Evolutionary conservation across 2,797 vertebrate species (phyloP).

Genomic region (Spondyliosoma cantharus): DNA sequence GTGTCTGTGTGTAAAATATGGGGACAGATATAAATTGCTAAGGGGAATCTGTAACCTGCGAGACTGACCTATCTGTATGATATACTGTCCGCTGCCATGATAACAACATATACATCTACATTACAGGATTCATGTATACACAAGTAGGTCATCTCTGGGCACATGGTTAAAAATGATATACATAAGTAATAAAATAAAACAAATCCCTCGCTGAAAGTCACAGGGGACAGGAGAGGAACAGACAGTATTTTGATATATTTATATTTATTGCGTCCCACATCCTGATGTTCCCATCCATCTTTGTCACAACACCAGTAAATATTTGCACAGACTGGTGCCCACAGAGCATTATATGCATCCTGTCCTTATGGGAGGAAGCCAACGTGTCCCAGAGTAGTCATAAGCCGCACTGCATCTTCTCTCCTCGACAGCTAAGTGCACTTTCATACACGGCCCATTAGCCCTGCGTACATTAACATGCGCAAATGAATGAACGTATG

Average conservation of each 20-base stretch:
- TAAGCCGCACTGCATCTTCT: constrained; percentile 44
- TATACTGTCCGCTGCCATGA: constrained; percentile 20
- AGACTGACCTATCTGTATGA: constrained; percentile 23
- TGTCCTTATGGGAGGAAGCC: constrained; percentile 30
- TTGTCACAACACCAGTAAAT: constrained; percentile 55
- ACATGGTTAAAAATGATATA: neutral
- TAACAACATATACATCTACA: constrained; percentile 12
- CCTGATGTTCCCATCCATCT: constrained; percentile 54
- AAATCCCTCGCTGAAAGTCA: constrained; percentile 30
- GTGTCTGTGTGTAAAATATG: constrained; percentile 27
- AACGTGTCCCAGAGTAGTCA: constrained; percentile 20
- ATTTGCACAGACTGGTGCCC: constrained; percentile 53
- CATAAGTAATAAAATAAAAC: constrained; percentile 33
- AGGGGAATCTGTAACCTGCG: constrained; percentile 33
- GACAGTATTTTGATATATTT: constrained; percentile 45
- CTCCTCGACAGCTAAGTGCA: constrained; percentile 30
- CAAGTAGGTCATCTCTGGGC: constrained; percentile 41
- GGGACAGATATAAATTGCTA: constrained; percentile 21
- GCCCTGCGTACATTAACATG: constrained; percentile 52
- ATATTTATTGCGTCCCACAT: constrained; percentile 49
- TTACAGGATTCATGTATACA: constrained; percentile 9
- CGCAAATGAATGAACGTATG: constrained; percentile 64
- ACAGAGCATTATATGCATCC: constrained; percentile 29
- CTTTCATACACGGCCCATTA: constrained; percentile 62
- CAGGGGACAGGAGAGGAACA: constrained; percentile 22